A percentile compares a stretch with the other conserved stretches of the same genome.
Conservation (phyloP, 2,113 vertebrate genomes). For the Melanostigma gelatinosum region DNA sequence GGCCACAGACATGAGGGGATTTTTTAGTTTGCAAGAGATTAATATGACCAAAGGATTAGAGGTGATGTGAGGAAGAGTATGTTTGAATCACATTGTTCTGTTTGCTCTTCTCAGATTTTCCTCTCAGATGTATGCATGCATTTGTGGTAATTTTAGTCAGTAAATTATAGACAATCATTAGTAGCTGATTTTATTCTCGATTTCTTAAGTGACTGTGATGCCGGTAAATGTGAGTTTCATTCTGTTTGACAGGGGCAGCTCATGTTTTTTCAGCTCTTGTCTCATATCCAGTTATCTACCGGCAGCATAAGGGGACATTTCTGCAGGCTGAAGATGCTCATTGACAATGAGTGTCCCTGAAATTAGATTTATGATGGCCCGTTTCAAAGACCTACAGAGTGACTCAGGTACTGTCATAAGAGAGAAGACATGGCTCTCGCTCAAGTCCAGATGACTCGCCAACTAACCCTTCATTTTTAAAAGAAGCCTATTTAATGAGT, state of each 20-base stretch:
- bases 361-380: conserved; percentile 75
- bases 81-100: conserved; percentile 63
- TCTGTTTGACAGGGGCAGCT: conserved; percentile 57
- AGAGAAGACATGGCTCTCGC: background rate
- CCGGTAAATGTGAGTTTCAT: conserved; percentile 63
- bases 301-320: conserved; percentile 61
- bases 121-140: no score
- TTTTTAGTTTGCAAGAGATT: conserved; percentile 40
- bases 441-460: conserved; percentile 12
- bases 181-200: conserved; percentile 45
- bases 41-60: conserved; percentile 67
- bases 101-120: conserved; percentile 48
- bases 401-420: conserved; percentile 33
- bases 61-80: conserved; percentile 44
- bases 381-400: conserved; percentile 56
- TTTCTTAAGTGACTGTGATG: conserved; percentile 37
- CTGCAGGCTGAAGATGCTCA: conserved; percentile 61
- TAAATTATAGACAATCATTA: conserved; percentile 52
- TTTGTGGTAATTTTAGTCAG: conserved; percentile 66
- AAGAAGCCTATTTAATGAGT: conserved; percentile 16
- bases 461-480: conserved; percentile 32
- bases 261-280: conserved; percentile 53
- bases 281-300: conserved; percentile 64
- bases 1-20: conserved; percentile 6
- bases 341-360: conserved; percentile 64